These are phyloP conservation scores for Argopecten irradians DNA, from an alignment of 1,140 invertebrate species.

Conservation along the genomic window DNA sequence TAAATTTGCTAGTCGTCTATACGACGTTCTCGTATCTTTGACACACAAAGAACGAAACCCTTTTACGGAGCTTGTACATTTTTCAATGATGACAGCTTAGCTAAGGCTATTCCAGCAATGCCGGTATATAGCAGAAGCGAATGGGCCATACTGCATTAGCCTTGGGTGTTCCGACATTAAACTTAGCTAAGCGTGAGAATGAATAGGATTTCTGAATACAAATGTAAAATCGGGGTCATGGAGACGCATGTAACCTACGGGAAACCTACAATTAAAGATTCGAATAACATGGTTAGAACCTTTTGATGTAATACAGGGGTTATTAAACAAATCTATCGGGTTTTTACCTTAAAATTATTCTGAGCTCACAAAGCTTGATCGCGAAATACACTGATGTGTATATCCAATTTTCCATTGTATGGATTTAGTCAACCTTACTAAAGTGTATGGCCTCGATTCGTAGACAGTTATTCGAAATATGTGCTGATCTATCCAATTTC, in stretches of 20 bases:
- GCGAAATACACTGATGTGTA: slow-evolving; percentile 15
- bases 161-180: not conserved
- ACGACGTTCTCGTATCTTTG: not conserved
- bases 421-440: not conserved
- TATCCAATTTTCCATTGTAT: slow-evolving; percentile 12
- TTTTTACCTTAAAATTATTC: slow-evolving; percentile 23
- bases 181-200: slow-evolving; percentile 1
- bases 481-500: slow-evolving; percentile 1
- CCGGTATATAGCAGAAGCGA: not conserved
- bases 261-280: slow-evolving; percentile 12
- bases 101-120: not conserved
- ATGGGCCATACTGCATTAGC: not conserved
- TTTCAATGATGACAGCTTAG: not conserved
- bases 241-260: slow-evolving; percentile 14
- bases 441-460: not conserved
- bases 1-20: slow-evolving; percentile 17
- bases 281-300: slow-evolving; percentile 20
- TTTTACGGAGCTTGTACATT: slow-evolving; percentile 14
- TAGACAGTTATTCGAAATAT: slow-evolving; percentile 3
- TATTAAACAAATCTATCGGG: slow-evolving; percentile 17
- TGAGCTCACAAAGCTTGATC: slow-evolving; percentile 5
- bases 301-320: slow-evolving; percentile 17
- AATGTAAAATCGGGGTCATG: slow-evolving; percentile 10
- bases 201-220: slow-evolving; percentile 18
- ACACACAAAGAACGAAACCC: slow-evolving; percentile 1